Percentiles rank a stretch among this genome's conserved stretches.
phyloP scores from a whole-genome alignment of 2,888 invertebrate genomes.

The Buathra laborator region DNA sequence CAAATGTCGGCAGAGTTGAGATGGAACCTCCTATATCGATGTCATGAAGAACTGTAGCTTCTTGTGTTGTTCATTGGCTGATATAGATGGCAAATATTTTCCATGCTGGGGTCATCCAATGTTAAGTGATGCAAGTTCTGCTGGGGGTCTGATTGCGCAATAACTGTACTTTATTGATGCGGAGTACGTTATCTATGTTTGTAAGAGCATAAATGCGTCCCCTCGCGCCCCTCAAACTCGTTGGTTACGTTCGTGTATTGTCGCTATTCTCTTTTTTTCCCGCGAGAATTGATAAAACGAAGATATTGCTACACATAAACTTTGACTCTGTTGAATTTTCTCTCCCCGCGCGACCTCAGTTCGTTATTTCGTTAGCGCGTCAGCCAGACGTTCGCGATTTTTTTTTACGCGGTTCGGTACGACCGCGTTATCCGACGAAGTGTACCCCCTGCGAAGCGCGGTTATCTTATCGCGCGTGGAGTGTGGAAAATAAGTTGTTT shows the following conservation, averaged over 20 bases:
- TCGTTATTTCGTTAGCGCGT: slow-evolving; percentile 22
- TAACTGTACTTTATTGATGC: slow-evolving; percentile 41
- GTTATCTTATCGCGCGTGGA: slow-evolving; percentile 72
- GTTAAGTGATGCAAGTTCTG: slow-evolving; percentile 76
- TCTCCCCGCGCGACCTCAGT: neutral
- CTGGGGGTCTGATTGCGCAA: slow-evolving; percentile 78
- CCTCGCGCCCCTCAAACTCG: slow-evolving; percentile 2
- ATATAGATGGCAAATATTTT: slow-evolving; percentile 72
- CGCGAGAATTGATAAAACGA: slow-evolving; percentile 43
- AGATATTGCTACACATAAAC: slow-evolving; percentile 18
- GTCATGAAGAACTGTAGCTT: neutral
- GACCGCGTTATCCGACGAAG: neutral
- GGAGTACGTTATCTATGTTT: neutral
- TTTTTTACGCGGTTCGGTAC: slow-evolving; percentile 22
- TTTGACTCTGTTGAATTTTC: slow-evolving; percentile 4
- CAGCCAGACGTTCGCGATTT: slow-evolving; percentile 12
- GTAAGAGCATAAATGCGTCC: neutral
- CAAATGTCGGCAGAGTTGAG: neutral
- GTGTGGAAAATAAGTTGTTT: slow-evolving; percentile 64
- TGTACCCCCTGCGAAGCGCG: slow-evolving; percentile 72
- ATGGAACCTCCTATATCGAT: neutral
- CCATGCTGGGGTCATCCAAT: slow-evolving; percentile 70
- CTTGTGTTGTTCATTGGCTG: neutral
- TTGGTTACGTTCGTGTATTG: neutral
- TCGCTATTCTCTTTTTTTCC: slow-evolving; percentile 23